Base-by-base conservation (phyloP, 2,113 vertebrate genomes). In the Clarias batrachus region DNA sequence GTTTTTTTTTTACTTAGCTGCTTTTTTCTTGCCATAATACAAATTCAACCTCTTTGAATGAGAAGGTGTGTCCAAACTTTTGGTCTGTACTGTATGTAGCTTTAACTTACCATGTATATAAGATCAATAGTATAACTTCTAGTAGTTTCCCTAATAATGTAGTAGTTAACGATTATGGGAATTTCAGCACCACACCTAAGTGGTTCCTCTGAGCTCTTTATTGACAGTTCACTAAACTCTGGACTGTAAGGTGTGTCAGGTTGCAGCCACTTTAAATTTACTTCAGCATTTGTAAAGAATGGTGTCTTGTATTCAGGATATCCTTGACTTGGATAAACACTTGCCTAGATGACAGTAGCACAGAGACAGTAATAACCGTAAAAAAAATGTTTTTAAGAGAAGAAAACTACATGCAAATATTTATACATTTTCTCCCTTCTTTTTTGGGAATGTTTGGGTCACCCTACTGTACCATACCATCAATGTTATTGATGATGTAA, bases 61-160 rank as follows among this genome's bases (percentile, higher is more conserved):
- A 33, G 30, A 33, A 33, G 30, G 30, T 33, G 30, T 33, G 30
- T 33, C 30, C 30, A 33, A 33, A 33, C 30, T 33, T 33, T 33
- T 33, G 30, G 30, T 33, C 30, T 33, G 30, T 33, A 33, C 30
- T 33, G 30, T 33, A 33, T 33, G 30, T 37, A 37, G 33, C 33
- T 37, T 37, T 37, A 37, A 37, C 94, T 92, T 83, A 95, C 94
- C 91, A 93, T 87, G 87, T 93, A 94, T 5, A 93, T 89, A 25
- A 95, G 2, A 25, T 92, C 89, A 48, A 91, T 80, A 3, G 56
- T 59, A 27, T 87, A 90, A 13, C 65, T 48, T n/a, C 73, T 54
- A 59, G 21, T 8, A 0, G 62, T 86, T 81, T 95, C 95, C 66
- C 92, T 92, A 21, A 91, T 86, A 16, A 95, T 54, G 1, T 85